Evolutionary conservation across 2,888 invertebrate species (phyloP).

Genomic region (Meliscaeva auricollis): DNA sequence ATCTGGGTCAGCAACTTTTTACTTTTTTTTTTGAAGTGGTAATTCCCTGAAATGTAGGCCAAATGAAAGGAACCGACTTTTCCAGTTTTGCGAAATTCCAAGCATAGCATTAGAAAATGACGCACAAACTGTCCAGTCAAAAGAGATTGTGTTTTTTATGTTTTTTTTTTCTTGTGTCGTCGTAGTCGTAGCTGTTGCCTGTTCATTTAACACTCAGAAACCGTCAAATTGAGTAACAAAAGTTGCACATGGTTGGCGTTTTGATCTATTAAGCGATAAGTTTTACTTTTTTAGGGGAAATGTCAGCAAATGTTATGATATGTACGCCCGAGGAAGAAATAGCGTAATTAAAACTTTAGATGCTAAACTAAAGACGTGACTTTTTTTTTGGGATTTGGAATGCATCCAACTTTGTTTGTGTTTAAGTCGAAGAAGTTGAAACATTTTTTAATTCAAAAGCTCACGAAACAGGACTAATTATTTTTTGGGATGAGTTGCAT

Average conservation of each 20-base stretch:
- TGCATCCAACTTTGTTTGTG: not conserved
- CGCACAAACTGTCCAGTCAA: conserved; percentile 13
- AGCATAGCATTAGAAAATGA: conserved; percentile 35
- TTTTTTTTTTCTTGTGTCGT: conserved; percentile 5
- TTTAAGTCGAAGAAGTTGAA: too few relatives aligned
- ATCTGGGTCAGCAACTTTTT: conserved; percentile 54
- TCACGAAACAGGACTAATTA: too few relatives aligned
- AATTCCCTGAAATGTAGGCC: conserved; percentile 41
- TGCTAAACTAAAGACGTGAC: not conserved
- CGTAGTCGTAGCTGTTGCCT: not conserved
- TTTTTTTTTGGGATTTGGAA: not conserved
- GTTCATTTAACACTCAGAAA: conserved; percentile 21
- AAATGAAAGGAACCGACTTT: conserved; percentile 41
- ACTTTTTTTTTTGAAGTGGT: conserved; percentile 9
- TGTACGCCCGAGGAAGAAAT: conserved; percentile 6
- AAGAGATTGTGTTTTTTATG: conserved; percentile 42
- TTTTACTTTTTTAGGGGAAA: not conserved
- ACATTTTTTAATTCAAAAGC: not conserved
- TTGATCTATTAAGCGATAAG: conserved; percentile 15
- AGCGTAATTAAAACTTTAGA: conserved; percentile 44
- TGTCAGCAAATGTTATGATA: conserved; percentile 16
- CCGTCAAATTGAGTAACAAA: conserved; percentile 23
- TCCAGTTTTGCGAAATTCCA: conserved; percentile 41
- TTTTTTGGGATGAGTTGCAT: too few relatives aligned
- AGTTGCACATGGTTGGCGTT: conserved; percentile 32